These are phyloP conservation scores for Numenius phaeopus DNA, from an alignment of 2,797 vertebrate genomes.

Conservation along the genomic window DNA sequence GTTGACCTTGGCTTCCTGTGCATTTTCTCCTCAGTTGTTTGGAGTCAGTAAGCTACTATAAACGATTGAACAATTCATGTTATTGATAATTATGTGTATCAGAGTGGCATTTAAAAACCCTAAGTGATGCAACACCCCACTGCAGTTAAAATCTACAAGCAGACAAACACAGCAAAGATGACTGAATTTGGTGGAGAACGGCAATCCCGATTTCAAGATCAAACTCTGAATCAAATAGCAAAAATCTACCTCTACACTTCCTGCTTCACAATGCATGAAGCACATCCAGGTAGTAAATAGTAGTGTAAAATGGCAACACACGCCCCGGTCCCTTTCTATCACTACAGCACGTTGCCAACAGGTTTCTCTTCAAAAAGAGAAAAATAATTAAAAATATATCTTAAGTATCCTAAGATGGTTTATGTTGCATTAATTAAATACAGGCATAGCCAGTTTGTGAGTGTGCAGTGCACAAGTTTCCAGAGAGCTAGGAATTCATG, in stretches of 20 bases:
- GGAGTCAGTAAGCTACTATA: not conserved
- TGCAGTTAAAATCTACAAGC: not conserved
- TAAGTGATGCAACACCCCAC: not conserved
- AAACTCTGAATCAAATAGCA: not conserved
- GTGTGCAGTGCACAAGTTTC: not conserved
- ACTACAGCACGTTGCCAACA: not conserved
- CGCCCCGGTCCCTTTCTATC: fast-evolving
- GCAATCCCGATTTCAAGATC: not conserved
- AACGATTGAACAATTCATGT: not conserved
- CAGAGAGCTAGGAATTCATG: not conserved
- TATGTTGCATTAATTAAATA: not conserved
- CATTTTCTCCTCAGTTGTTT: constrained; percentile 2
- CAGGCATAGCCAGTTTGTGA: not conserved
- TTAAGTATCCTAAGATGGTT: not conserved
- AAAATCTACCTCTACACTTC: not conserved
- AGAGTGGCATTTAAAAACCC: not conserved
- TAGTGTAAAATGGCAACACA: not conserved
- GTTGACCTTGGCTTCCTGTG: not conserved
- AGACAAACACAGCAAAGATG: not conserved
- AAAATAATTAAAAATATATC: not conserved
- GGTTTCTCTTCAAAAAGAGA: not conserved
- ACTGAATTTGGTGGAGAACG: not conserved
- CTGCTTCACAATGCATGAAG: not conserved
- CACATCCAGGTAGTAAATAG: not conserved
- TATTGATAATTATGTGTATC: not conserved